phyloP scores from a whole-genome alignment of 2,888 invertebrate species.

The Tiphia femorata region DNA sequence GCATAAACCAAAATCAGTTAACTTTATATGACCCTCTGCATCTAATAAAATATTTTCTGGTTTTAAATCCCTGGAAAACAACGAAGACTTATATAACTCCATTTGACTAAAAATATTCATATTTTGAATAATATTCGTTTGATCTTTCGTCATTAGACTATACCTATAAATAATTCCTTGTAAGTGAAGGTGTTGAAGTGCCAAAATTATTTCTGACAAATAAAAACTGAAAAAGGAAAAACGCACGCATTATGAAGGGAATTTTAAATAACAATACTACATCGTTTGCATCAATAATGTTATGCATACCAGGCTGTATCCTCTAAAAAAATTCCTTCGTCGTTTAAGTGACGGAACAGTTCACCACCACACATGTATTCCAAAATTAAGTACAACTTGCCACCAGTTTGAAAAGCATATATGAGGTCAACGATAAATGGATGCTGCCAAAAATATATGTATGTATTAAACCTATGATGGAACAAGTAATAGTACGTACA shows the following conservation, averaged over 20 bases:
- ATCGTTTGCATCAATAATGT: neutral
- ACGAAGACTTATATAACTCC: neutral
- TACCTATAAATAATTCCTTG: slow-evolving; percentile 78
- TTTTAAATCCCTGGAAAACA: slow-evolving; percentile 85
- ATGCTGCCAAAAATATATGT: slow-evolving; percentile 70
- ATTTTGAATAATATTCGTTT: too few species aligned
- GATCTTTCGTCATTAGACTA: slow-evolving; percentile 14
- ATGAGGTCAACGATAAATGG: slow-evolving; percentile 83
- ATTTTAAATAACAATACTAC: too few species aligned
- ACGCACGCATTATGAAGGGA: neutral
- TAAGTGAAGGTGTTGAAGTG: slow-evolving; percentile 79
- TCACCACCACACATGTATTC: slow-evolving; percentile 83
- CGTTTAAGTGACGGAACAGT: slow-evolving; percentile 81
- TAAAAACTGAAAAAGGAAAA: slow-evolving; percentile 71
- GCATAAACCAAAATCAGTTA: slow-evolving; percentile 66
- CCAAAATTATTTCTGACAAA: slow-evolving; percentile 79
- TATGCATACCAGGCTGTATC: slow-evolving; percentile 74
- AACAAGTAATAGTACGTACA: too few species aligned
- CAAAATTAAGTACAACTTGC: slow-evolving; percentile 80
- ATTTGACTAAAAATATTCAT: neutral
- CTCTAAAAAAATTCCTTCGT: slow-evolving; percentile 82
- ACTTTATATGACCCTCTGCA: slow-evolving; percentile 86
- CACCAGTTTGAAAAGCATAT: slow-evolving; percentile 84
- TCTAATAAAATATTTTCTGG: slow-evolving; percentile 98
- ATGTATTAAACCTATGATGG: neutral